Conservation (phyloP, 2,888 invertebrate genomes). For the Drosophila algonquin region DNA sequence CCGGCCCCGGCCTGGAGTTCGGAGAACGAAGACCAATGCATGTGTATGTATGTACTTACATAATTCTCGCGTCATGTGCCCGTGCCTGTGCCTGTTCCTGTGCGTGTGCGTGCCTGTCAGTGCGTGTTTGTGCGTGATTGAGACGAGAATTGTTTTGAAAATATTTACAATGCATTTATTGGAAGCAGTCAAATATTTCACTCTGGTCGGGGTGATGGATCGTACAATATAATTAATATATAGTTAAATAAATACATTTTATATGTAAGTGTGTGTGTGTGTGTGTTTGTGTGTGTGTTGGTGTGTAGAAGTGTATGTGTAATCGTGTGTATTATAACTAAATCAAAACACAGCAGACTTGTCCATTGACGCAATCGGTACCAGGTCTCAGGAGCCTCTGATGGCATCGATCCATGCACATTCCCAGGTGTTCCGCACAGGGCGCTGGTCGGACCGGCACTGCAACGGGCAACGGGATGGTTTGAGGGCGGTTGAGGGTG, state of each 20-base stretch:
- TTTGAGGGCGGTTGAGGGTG: constrained; percentile 29
- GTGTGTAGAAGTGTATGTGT: constrained; percentile 8
- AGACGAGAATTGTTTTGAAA: constrained; percentile 38
- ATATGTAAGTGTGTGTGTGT: constrained; percentile 35
- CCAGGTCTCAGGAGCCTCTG: constrained; percentile 73
- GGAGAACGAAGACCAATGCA: background rate
- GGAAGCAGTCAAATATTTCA: constrained; percentile 59
- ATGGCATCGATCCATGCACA: constrained; percentile 78
- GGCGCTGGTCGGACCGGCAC: constrained; percentile 82
- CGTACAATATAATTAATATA: constrained; percentile 69
- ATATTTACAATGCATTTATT: constrained; percentile 74
- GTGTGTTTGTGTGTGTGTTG: constrained; percentile 11
- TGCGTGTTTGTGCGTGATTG: background rate
- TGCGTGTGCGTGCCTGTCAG: constrained; percentile 18
- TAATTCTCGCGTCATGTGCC: constrained; percentile 42
- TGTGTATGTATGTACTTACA: constrained; percentile 49
- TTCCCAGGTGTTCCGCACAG: constrained; percentile 80
- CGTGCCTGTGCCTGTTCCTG: constrained; percentile 22
- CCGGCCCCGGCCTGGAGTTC: background rate
- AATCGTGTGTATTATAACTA: constrained; percentile 36
- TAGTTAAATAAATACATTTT: constrained; percentile 67
- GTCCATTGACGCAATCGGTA: constrained; percentile 79
- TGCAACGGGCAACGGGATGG: constrained; percentile 54
- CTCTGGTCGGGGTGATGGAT: constrained; percentile 8
- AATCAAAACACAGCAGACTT: constrained; percentile 82